These are phyloP conservation scores for Neomicropteryx cornuta DNA, from an alignment of 1,140 invertebrate species.

Conservation along the genomic window DNA sequence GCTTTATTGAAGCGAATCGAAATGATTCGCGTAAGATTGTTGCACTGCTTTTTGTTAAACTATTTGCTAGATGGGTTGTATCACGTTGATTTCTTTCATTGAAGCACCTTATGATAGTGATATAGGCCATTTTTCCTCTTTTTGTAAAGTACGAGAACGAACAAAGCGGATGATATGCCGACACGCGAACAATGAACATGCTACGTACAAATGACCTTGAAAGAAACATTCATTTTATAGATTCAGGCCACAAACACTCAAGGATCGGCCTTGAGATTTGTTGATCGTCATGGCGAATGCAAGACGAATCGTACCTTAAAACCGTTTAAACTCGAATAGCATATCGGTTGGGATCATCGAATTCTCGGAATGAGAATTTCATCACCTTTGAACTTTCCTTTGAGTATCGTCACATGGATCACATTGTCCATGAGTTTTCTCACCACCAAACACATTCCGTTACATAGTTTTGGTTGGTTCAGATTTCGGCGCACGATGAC, in stretches of 20 bases:
- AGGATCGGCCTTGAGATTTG: slow-evolving; percentile 38
- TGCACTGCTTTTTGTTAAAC: no score
- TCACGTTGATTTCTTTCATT: slow-evolving; percentile 5
- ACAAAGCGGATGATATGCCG: slow-evolving; percentile 20
- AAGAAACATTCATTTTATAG: slow-evolving; percentile 21
- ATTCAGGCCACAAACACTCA: slow-evolving; percentile 19
- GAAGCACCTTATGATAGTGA: slow-evolving; percentile 11
- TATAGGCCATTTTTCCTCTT: slow-evolving; percentile 18
- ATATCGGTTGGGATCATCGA: slow-evolving; percentile 19
- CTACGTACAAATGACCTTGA: slow-evolving; percentile 32
- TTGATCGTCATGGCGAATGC: slow-evolving; percentile 41
- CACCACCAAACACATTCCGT: slow-evolving; percentile 28
- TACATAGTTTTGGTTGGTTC: slow-evolving; percentile 31
- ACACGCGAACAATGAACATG: slow-evolving; percentile 24
- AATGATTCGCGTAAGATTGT: no score
- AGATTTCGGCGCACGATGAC: slow-evolving; percentile 35
- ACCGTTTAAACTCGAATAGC: slow-evolving; percentile 26
- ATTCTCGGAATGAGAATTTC: slow-evolving; percentile 22
- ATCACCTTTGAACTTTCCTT: slow-evolving; percentile 24
- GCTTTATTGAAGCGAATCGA: no score
- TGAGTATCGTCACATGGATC: slow-evolving; percentile 27
- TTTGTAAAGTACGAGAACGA: slow-evolving; percentile 15
- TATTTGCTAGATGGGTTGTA: slow-evolving; percentile 2
- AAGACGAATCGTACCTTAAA: slow-evolving; percentile 36
- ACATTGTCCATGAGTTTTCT: slow-evolving; percentile 24